Evolutionary conservation across 1,140 invertebrate genomes (phyloP), one percentile per base, ranked within the genome.

Genomic region (Papilio aristodemus): DNA sequence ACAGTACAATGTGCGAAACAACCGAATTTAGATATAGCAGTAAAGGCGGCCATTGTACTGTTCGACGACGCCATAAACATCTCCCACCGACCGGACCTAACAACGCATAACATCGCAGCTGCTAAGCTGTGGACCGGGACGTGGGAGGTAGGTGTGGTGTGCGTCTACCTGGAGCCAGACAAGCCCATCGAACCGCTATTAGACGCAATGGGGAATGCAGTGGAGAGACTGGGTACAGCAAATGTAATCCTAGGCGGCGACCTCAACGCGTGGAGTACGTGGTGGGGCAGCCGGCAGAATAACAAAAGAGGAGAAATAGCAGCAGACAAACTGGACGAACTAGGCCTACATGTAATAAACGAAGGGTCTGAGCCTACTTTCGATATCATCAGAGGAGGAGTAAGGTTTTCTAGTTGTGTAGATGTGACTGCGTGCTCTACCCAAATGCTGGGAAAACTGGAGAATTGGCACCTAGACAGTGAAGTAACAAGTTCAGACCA

Each of bases 221-320:
- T 32, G 17, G 14, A 63, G 8, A 25, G 46, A 32, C 9, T 67
- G n/a, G 17, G 13, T 1, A 41, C 32, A 1, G 22, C 9, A 11
- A 69, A 57, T 9, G 14, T 70, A 0, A 46, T 79, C 10, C 9
- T 78, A 4, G 76, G 74, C 1, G 78, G 78, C 0, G 76, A 80
- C 46, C 19, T 38, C 0, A 77, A 77, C 17, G 73, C 78, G 1
- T 71, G 72, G 27, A 80, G 67, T 32, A 25, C 22, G 1, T 75
- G 74, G 79, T 80, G 76, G 74, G 76, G 71, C 0, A 74, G 73
- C 38, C 0, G 5, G 1, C 32, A 14, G 1, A 37, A 11, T 1
- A 73, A 76, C 41, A 3, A 19, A 4, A 63, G 73, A 19, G 75
- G 75, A 1, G 36, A 71, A 7, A 43, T 13, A 10, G 1, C 76